A percentile compares a stretch with the other conserved stretches of the same genome.
phyloP scores from a whole-genome alignment of 2,113 vertebrate species.

The Felis chaus region DNA sequence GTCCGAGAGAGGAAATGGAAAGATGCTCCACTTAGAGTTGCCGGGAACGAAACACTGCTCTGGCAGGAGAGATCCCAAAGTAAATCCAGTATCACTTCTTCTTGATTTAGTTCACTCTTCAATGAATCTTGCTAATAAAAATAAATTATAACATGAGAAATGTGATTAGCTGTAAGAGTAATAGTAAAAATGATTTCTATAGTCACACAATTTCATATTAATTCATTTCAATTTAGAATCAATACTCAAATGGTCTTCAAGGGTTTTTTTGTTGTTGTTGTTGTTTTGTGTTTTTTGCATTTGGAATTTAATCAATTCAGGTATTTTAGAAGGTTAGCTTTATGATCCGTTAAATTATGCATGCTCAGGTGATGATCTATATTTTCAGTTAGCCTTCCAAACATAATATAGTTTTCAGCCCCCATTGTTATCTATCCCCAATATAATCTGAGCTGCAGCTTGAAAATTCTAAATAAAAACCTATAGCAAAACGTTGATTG shows the following conservation, averaged over 20 bases:
- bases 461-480: slow-evolving; percentile 53
- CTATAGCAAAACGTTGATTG: background rate
- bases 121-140: slow-evolving; percentile 85
- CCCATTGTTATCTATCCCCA: background rate
- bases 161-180: background rate
- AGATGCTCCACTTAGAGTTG: slow-evolving; percentile 76
- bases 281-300: background rate
- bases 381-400: slow-evolving; percentile 14
- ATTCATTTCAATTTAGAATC: slow-evolving; percentile 44
- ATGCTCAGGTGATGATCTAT: background rate
- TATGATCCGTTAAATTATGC: background rate
- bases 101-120: slow-evolving; percentile 87
- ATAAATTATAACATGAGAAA: slow-evolving; percentile 71
- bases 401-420: background rate
- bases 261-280: background rate
- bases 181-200: slow-evolving; percentile 21
- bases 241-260: background rate
- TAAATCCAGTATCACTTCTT: slow-evolving; percentile 91
- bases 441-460: background rate
- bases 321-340: slow-evolving; percentile 27
- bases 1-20: slow-evolving; percentile 82
- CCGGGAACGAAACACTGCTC: slow-evolving; percentile 91
- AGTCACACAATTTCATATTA: slow-evolving; percentile 3
- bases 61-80: slow-evolving; percentile 91
- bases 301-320: slow-evolving; percentile 33